Evolutionary conservation across 1,140 invertebrate genomes (phyloP).

Genomic region (Eubasilissa regina): DNA sequence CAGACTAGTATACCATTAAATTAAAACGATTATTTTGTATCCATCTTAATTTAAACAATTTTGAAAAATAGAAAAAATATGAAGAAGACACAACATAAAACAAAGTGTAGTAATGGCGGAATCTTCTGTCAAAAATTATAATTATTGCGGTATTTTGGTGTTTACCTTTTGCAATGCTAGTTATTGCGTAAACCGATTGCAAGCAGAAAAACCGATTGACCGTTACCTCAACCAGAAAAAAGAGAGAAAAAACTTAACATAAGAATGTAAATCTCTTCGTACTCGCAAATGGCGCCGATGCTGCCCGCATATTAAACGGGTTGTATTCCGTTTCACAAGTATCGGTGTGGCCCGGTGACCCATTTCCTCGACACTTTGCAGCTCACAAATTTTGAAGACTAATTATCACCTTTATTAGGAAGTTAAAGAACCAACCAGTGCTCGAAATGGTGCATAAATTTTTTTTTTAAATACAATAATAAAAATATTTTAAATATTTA

Average conservation of each 20-base stretch:
- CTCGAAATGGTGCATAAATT: too few relatives aligned
- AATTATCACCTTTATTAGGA: background rate
- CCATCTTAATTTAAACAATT: too few relatives aligned
- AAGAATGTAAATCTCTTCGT: slow-evolving; percentile 10
- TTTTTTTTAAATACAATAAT: too few relatives aligned
- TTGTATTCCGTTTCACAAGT: background rate
- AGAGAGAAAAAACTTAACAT: slow-evolving; percentile 15
- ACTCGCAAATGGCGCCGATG: background rate
- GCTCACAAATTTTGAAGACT: background rate
- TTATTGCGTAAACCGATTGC: slow-evolving; percentile 2
- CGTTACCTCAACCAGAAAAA: slow-evolving; percentile 7
- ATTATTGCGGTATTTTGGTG: background rate
- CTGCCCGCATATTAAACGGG: slow-evolving; percentile 9
- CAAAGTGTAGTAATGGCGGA: too few relatives aligned
- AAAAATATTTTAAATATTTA: too few relatives aligned
- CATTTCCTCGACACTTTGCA: slow-evolving; percentile 8
- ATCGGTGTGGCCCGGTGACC: background rate
- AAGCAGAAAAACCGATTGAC: slow-evolving; percentile 12
- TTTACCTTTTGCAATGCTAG: background rate
- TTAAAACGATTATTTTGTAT: too few relatives aligned
- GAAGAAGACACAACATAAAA: too few relatives aligned
- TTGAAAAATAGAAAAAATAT: too few relatives aligned
- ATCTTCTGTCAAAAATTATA: too few relatives aligned
- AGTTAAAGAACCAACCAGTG: too few relatives aligned
- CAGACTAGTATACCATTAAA: too few relatives aligned